These are phyloP conservation scores for Pseudorhiza aurosa DNA, from an alignment of 30 jellyfish, hydroid and myxozoan species.

Conservation along the genomic window DNA sequence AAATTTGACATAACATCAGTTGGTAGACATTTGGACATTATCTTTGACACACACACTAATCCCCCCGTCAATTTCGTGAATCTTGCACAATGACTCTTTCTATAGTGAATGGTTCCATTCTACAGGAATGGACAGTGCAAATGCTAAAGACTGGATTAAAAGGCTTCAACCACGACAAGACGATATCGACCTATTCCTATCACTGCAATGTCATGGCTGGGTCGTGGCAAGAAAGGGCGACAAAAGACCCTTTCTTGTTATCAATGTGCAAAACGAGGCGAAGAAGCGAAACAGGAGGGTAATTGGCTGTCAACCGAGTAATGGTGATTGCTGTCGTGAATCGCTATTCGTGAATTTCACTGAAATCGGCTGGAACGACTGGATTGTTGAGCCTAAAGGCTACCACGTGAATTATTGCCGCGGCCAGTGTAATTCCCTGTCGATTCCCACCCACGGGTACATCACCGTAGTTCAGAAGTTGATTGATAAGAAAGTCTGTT, in stretches of 20 bases:
- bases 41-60: no score
- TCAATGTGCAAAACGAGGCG: conserved; percentile 44
- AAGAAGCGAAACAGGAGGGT: conserved; percentile 42
- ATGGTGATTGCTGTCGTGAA: conserved; percentile 73
- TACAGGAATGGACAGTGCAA: conserved; percentile 60
- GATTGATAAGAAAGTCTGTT: conserved; percentile 48
- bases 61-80: no score
- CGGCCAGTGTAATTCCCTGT: conserved; percentile 60
- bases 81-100: no score
- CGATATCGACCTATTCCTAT: conserved; percentile 44
- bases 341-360: conserved; percentile 66
- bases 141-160: conserved; percentile 57
- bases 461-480: conserved; percentile 60
- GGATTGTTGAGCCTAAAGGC: conserved; percentile 76
- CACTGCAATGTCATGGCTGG: conserved; percentile 64
- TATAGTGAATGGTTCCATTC: no score
- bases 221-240: conserved; percentile 57
- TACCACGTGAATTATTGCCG: conserved; percentile 77
- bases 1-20: no score
- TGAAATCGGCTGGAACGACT: conserved; percentile 80
- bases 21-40: no score
- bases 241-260: conserved; percentile 68
- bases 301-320: conserved; percentile 54
- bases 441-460: conserved; percentile 76
- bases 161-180: conserved; percentile 45